Percentiles rank a stretch among this genome's conserved stretches.
Evolutionary conservation across 2,113 vertebrate species (phyloP).

Genomic region (Rhynchopsitta pachyrhyncha): DNA sequence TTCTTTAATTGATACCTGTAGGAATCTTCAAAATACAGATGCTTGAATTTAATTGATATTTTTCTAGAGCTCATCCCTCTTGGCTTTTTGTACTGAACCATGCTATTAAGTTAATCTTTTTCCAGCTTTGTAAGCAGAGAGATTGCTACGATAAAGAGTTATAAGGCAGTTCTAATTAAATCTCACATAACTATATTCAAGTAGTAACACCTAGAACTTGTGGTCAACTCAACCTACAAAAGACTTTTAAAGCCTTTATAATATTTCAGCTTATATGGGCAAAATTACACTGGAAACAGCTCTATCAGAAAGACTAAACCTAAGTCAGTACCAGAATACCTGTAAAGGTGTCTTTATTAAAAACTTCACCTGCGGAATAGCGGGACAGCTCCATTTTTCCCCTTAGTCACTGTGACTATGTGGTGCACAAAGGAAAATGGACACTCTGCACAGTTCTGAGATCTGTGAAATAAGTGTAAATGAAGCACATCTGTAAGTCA

Average conservation of each 20-base stretch:
- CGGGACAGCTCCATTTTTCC: neutral
- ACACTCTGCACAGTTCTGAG: neutral
- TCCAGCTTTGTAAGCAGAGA: slow-evolving; percentile 23
- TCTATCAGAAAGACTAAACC: neutral
- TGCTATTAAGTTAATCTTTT: slow-evolving; percentile 24
- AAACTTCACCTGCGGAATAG: neutral
- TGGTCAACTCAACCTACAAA: slow-evolving; percentile 6
- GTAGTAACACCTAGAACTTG: neutral
- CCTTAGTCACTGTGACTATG: neutral
- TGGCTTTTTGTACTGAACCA: slow-evolving; percentile 11
- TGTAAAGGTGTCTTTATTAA: neutral
- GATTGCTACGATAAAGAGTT: slow-evolving; percentile 35
- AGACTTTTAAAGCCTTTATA: neutral
- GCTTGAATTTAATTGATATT: slow-evolving; percentile 44
- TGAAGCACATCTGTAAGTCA: neutral
- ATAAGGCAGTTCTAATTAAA: slow-evolving; percentile 43
- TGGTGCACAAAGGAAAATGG: neutral
- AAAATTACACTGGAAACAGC: neutral
- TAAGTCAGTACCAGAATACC: neutral
- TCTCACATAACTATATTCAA: neutral
- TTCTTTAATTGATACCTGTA: slow-evolving; percentile 16
- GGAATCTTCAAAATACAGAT: slow-evolving; percentile 48
- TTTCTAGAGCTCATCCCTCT: slow-evolving; percentile 14
- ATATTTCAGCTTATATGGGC: neutral
- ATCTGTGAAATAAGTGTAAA: neutral